These are phyloP conservation scores for Oceanodroma leucorhoa DNA, from an alignment of 2,797 vertebrate species.

Conservation along the genomic window DNA sequence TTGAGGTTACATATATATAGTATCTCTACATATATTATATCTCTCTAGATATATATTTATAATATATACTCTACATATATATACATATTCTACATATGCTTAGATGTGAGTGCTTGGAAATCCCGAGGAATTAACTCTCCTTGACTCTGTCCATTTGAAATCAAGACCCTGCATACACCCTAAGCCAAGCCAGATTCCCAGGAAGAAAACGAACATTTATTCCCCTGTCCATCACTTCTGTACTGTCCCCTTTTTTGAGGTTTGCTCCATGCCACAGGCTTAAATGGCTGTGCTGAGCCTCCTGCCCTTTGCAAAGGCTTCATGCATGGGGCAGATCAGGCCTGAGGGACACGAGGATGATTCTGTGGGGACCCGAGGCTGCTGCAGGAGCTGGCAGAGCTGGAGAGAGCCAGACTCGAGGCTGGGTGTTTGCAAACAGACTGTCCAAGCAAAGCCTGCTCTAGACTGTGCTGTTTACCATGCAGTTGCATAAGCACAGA, in stretches of 20 bases:
- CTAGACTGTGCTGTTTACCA: not conserved
- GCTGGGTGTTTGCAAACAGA: not conserved
- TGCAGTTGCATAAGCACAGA: not conserved
- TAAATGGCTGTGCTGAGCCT: not conserved
- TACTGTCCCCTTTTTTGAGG: not conserved
- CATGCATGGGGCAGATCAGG: not conserved
- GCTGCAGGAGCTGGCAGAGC: not conserved
- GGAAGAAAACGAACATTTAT: not conserved
- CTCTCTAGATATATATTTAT: not conserved
- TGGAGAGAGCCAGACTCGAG: not conserved
- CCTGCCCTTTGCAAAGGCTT: not conserved
- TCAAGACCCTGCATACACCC: not conserved
- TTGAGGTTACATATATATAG: not conserved
- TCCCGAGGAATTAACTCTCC: not conserved
- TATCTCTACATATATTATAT: not conserved
- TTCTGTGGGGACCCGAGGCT: not conserved
- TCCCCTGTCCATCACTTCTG: not conserved
- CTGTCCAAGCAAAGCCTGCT: not conserved
- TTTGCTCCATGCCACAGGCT: not conserved
- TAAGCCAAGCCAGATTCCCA: not conserved
- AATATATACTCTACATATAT: too few relatives aligned
- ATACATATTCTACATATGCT: not conserved
- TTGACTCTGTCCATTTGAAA: not conserved
- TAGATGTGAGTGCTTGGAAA: not conserved
- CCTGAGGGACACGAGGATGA: not conserved